Evolutionary conservation across 64 coral and sea anemone genomes (phyloP), one percentile per base, ranked within the genome.

Genomic region (Porites lutea): DNA sequence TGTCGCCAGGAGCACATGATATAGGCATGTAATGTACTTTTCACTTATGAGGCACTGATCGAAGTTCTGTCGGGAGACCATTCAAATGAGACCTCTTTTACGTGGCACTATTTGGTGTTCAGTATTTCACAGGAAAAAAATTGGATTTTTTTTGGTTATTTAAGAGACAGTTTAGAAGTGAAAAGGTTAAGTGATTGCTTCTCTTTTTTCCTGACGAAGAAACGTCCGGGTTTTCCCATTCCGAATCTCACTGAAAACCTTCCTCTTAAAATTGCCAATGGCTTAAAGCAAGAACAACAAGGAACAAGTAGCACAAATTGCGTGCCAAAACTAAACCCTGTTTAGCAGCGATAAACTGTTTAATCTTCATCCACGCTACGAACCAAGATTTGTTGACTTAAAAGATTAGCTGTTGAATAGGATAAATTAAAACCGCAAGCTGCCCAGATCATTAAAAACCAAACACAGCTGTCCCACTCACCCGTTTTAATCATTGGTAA

Each of bases 401-500:
- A 60, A 48, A 19, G 61, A 19, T 68, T 68, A 51, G n/a, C 4
- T 8, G 21, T 37, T 68, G 2, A 84, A 67, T 4, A 65, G 81
- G 6, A 51, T 48, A 83, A 7, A 48, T 45, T 47, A 23, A 74
- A 48, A 74, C 71, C 23, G 3, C 52, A 80, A 0, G 37, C 55
- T 61, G 22, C 11, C 13, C 23, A 60, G 23, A 57, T 83, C 48
- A 13, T 19, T 20, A 45, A 46, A 37, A 64, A 64, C 52, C 47
- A 21, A 67, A 3, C 81, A 8, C 62, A 51, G 48, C 6, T 55
- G 53, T 55, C 18, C 3, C 7, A 63, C 47, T 23, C 46, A 18
- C 62, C 45, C 52, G 61, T 68, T 84, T 83, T 84, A 68, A 84
- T 84, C 68, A 84, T 68, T 23, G 19, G 59, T 84, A 50, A 84